Evolutionary conservation across 2,113 vertebrate genomes (phyloP).

Genomic region (Rhea pennata): DNA sequence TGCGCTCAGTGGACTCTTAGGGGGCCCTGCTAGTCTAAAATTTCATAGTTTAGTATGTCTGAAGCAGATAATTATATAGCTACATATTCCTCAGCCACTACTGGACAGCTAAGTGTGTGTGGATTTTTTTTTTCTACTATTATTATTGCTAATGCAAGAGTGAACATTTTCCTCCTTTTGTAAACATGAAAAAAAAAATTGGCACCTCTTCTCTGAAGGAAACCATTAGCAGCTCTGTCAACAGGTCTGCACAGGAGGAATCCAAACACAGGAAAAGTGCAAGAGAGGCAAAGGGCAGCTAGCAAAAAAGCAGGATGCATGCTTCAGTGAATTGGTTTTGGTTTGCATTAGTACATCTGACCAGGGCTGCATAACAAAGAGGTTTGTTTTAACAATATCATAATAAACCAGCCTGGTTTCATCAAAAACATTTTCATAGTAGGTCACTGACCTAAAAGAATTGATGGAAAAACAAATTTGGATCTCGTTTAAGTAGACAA

Average conservation of each 20-base stretch:
- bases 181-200: background rate
- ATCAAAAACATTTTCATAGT: slow-evolving; percentile 65
- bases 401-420: slow-evolving; percentile 60
- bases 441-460: slow-evolving; percentile 63
- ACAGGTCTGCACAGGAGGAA: slow-evolving; percentile 63
- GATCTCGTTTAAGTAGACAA: slow-evolving; percentile 46
- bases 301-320: slow-evolving; percentile 23
- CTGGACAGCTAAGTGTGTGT: background rate
- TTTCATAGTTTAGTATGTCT: background rate
- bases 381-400: slow-evolving; percentile 70
- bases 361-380: slow-evolving; percentile 35
- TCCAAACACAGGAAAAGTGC: slow-evolving; percentile 42
- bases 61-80: background rate
- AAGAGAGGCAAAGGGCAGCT: slow-evolving; percentile 37
- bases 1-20: background rate
- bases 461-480: slow-evolving; percentile 64
- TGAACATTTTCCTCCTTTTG: background rate
- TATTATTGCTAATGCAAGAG: background rate
- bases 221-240: slow-evolving; percentile 71
- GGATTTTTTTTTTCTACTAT: background rate
- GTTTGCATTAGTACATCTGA: slow-evolving; percentile 55
- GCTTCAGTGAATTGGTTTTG: slow-evolving; percentile 55
- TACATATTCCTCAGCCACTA: background rate
- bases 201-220: slow-evolving; percentile 55
- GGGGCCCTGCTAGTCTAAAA: background rate